phyloP scores from a whole-genome alignment of 2,888 invertebrate species.

The Microdon myrmicae region DNA sequence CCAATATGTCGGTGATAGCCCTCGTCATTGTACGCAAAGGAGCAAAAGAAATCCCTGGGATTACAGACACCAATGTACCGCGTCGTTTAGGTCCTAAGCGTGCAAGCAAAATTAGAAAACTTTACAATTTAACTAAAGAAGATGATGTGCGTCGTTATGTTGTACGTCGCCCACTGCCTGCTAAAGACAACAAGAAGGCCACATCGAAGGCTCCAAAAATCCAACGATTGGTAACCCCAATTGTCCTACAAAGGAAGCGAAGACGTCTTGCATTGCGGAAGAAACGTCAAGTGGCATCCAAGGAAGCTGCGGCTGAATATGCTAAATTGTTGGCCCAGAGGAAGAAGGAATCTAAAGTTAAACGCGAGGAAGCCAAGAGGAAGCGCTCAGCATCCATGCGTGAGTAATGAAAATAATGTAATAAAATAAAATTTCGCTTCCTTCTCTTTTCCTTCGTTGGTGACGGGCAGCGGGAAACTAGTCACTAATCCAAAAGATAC shows the following conservation, averaged over 20 bases:
- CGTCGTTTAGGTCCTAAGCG: slow-evolving; percentile 97
- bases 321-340: slow-evolving; percentile 91
- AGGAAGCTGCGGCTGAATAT: slow-evolving; percentile 89
- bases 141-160: slow-evolving; percentile 98
- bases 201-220: slow-evolving; percentile 91
- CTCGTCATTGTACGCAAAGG: slow-evolving; percentile 96
- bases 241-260: slow-evolving; percentile 87
- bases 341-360: slow-evolving; percentile 91
- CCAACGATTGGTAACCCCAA: slow-evolving; percentile 93
- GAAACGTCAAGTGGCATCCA: slow-evolving; percentile 80
- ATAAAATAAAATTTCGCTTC: too few species aligned
- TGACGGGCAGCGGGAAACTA: too few species aligned
- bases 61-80: slow-evolving; percentile 93
- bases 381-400: slow-evolving; percentile 87
- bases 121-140: slow-evolving; percentile 95
- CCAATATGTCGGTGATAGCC: slow-evolving; percentile 95
- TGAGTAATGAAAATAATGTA: too few species aligned
- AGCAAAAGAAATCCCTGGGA: slow-evolving; percentile 92
- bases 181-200: slow-evolving; percentile 82
- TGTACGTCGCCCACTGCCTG: slow-evolving; percentile 90
- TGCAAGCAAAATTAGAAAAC: slow-evolving; percentile 94
- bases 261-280: slow-evolving; percentile 89
- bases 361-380: slow-evolving; percentile 83
- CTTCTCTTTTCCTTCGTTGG: too few species aligned
- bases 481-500: too few species aligned